Base-by-base conservation (phyloP, 2,888 invertebrate species). In the Leucozona laternaria region DNA sequence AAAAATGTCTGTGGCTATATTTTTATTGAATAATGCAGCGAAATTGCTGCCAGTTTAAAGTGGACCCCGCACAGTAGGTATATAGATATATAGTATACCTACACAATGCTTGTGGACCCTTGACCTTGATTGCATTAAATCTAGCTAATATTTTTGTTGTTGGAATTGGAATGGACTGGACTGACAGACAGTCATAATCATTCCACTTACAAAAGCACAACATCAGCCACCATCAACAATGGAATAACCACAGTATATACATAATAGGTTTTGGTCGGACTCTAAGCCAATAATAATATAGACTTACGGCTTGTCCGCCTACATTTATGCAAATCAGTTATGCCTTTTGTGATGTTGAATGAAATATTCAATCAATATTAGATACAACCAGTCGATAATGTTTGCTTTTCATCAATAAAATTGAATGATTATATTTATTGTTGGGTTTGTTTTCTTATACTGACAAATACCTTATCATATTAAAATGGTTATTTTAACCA, bases 271-370 rank as follows among this genome's bases (percentile, higher is more conserved):
- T 68, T 43, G 34, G 31, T n/a, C 4, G 17, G 20, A 48, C 37
- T 64, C n/a, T 48, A 43, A 62, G 62, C 60, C 60, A 70, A 60
- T 58, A 58, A 58, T 72, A 66, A 25, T 60, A 25, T 31, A n/a
- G n/a, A 50, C 20, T 66, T 66, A 15, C 37, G 37, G 53, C 76
- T 80, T 55, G 80, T 85, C 72, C 84, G 76, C 84, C 84, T 66
- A 72, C 84, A 60, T 58, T 71, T 76, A 84, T 84, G 80, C 57
- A 84, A 80, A 84, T 84, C 71, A 58, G 71, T 66, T 72, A 28
- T 53, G 76, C 20, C 40, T 76, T 48, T 48, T 53, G 37, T 80
- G 66, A 48, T 43, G 50, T 71, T 48, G 43, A 76, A 71, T 58
- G 48, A 48, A 75, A 75, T 79, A 70, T 79, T 62, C 62, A 57